These are phyloP conservation scores for Epirrita christyi DNA, from an alignment of 2,888 invertebrate genomes.

Conservation along the genomic window DNA sequence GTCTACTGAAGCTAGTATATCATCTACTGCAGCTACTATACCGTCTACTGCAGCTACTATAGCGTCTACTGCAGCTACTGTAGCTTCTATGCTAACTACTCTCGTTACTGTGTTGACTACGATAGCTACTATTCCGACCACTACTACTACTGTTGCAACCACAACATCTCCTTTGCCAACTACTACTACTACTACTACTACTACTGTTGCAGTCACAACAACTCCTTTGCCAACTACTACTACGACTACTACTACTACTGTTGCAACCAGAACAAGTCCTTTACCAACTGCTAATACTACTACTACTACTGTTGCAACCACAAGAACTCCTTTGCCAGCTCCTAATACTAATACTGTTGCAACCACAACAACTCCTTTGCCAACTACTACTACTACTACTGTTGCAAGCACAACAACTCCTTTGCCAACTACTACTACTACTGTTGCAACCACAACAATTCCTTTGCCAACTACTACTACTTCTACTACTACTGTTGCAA, in stretches of 20 bases:
- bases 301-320: constrained; percentile 1
- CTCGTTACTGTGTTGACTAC: not conserved
- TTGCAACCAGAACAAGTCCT: not conserved
- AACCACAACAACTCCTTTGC: not conserved
- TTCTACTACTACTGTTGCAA: constrained; percentile 1
- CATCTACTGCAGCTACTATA: too few species aligned
- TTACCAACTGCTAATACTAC: not conserved
- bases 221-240: not conserved
- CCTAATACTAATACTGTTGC: not conserved
- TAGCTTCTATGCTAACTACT: not conserved
- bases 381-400: not conserved
- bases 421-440: not conserved
- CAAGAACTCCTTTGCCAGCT: not conserved
- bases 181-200: not conserved
- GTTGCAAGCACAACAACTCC: not conserved
- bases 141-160: too few species aligned
- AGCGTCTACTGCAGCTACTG: not conserved
- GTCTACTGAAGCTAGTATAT: not conserved
- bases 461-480: not conserved
- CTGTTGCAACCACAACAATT: not conserved
- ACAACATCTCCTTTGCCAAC: not conserved
- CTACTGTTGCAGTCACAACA: not conserved
- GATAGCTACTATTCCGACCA: not conserved
- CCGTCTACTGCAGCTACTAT: not conserved
- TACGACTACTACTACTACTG: not conserved